A percentile compares a stretch with the other conserved stretches of the same genome.
These are phyloP conservation scores for Ryuthela nishihirai DNA, from an alignment of 2,888 invertebrate species.

Conservation along the genomic window DNA sequence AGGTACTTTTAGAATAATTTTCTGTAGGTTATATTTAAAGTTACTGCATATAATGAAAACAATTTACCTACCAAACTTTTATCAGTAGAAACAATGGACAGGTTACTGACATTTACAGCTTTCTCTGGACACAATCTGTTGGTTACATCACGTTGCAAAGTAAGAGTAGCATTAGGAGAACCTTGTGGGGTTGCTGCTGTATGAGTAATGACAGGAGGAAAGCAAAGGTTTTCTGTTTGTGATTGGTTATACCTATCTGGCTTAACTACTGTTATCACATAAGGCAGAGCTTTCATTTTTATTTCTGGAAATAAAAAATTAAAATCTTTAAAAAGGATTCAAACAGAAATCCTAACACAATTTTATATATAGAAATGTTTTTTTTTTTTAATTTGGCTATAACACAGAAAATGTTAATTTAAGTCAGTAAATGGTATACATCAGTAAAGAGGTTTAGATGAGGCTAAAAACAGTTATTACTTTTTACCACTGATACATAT, in stretches of 20 bases:
- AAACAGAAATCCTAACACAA: not conserved
- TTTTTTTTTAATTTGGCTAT: not conserved
- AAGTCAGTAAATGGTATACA: not conserved
- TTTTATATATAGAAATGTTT: not conserved
- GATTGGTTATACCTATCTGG: conserved; percentile 3
- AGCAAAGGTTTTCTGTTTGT: conserved; percentile 30
- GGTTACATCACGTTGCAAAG: conserved; percentile 45
- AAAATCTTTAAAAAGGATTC: not conserved
- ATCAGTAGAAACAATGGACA: conserved; percentile 48
- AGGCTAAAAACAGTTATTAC: too few species aligned
- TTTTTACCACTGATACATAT: too few species aligned
- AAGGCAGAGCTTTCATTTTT: conserved; percentile 27
- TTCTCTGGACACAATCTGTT: conserved; percentile 48
- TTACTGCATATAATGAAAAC: too few species aligned
- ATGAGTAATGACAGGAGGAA: conserved; percentile 73
- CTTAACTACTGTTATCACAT: conserved; percentile 20
- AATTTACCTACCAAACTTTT: conserved; percentile 45
- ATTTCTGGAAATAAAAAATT: conserved; percentile 11
- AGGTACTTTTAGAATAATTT: too few species aligned
- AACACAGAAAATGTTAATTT: not conserved
- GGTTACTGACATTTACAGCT: conserved; percentile 50
- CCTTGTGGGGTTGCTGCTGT: conserved; percentile 99
- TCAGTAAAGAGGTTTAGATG: too few species aligned
- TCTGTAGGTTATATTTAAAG: too few species aligned
- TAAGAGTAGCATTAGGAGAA: conserved; percentile 80